phyloP scores from a whole-genome alignment of 2,113 vertebrate genomes.

The Crypturellus undulatus region DNA sequence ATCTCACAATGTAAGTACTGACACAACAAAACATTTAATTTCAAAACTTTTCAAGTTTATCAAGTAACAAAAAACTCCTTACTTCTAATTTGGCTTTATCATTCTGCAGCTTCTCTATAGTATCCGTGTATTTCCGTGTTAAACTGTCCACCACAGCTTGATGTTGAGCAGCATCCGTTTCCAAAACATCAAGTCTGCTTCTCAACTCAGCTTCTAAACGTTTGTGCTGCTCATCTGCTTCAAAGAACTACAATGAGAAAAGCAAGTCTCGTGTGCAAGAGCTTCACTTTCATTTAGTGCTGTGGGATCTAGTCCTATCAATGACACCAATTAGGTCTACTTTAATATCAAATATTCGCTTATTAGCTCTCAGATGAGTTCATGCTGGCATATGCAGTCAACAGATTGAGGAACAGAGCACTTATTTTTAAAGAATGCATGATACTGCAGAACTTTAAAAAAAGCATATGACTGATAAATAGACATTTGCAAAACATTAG shows the following conservation, averaged over 20 bases:
- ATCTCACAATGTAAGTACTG: conserved; percentile 40
- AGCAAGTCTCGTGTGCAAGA: background rate
- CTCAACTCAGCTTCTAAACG: conserved; percentile 87
- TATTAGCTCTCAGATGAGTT: background rate
- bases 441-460: too few relatives aligned
- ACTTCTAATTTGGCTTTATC: conserved; percentile 95
- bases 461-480: background rate
- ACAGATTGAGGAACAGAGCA: background rate
- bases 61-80: conserved; percentile 38
- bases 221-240: conserved; percentile 92
- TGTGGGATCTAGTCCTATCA: background rate
- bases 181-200: conserved; percentile 83
- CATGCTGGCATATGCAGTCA: background rate
- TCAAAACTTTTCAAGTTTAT: conserved; percentile 40
- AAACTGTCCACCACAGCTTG: conserved; percentile 88
- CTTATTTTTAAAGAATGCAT: background rate
- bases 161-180: conserved; percentile 87
- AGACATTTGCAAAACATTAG: background rate
- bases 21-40: conserved; percentile 4
- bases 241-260: conserved; percentile 86
- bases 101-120: conserved; percentile 92
- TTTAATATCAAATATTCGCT: background rate
- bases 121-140: conserved; percentile 88
- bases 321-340: background rate
- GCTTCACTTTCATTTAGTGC: background rate